Conservation (phyloP, 2,797 vertebrate genomes). For the Sebastes variabilis region DNA sequence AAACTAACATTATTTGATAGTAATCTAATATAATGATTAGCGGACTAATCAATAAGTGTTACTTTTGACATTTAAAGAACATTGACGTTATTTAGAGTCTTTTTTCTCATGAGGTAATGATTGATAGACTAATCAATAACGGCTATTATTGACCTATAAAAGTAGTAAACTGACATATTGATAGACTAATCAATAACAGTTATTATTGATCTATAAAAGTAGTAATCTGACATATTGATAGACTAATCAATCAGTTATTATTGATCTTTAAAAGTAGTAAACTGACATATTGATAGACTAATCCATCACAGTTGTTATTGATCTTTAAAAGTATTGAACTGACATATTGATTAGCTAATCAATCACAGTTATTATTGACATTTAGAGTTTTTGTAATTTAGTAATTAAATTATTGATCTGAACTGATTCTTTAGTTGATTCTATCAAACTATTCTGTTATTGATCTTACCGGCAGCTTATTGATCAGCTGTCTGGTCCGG, state of each 20-base stretch:
- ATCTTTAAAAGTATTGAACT: background rate
- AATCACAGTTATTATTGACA: background rate
- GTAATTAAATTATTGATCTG: too few relatives aligned
- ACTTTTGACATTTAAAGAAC: too few relatives aligned
- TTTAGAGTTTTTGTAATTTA: background rate
- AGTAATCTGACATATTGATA: background rate
- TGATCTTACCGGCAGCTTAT: conserved; percentile 59
- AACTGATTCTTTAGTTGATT: too few relatives aligned
- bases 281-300: background rate
- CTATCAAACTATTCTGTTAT: background rate
- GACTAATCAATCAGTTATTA: background rate
- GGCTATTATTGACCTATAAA: too few relatives aligned
- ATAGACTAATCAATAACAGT: background rate
- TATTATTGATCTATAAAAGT: background rate
- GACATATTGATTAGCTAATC: background rate
- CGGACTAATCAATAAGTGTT: too few relatives aligned
- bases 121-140: background rate
- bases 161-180: background rate
- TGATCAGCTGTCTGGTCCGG: conserved; percentile 28
- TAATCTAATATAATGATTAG: too few relatives aligned
- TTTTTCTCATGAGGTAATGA: too few relatives aligned
- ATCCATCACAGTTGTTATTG: background rate
- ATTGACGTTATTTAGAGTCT: too few relatives aligned
- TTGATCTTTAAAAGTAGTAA: background rate
- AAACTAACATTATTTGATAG: too few relatives aligned